A percentile compares a stretch with the other conserved stretches of the same genome.
Evolutionary conservation across 2,113 vertebrate species (phyloP).

Genomic region (Osmerus mordax): DNA sequence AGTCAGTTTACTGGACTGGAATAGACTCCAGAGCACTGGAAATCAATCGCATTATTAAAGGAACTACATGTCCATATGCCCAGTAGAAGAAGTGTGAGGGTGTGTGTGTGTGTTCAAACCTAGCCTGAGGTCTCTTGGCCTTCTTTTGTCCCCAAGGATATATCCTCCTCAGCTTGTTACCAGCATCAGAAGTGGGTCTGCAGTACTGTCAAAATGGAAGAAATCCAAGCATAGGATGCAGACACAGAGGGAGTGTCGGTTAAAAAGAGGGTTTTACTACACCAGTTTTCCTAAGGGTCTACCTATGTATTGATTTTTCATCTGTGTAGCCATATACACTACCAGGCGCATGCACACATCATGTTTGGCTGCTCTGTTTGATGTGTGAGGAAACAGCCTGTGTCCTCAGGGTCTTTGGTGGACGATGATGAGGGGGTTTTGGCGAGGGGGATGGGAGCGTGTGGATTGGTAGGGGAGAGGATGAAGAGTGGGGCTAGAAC

Average conservation of each 20-base stretch:
- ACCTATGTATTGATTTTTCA: no score
- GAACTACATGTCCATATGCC: conserved; percentile 3
- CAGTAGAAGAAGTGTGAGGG: conserved; percentile 25
- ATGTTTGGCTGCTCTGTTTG: conserved; percentile 7
- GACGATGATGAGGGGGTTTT: conserved; percentile 30
- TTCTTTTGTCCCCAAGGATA: conserved; percentile 3
- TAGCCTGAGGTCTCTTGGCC: conserved; percentile 19
- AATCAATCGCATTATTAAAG: conserved; percentile 49
- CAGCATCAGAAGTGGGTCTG: conserved; percentile 21
- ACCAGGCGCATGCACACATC: background rate
- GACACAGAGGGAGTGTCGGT: no score
- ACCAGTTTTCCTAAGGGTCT: no score
- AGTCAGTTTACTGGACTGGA: conserved; percentile 40
- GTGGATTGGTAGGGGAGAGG: background rate
- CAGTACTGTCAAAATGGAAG: conserved; percentile 12
- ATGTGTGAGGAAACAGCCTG: conserved; percentile 11
- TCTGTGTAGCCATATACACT: no score
- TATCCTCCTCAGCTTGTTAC: conserved; percentile 38
- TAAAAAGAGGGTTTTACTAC: no score
- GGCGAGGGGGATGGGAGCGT: conserved; percentile 33
- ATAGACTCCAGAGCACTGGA: conserved; percentile 9
- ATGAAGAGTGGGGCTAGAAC: conserved; percentile 8
- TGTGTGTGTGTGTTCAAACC: conserved; percentile 29
- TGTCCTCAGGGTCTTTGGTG: conserved; percentile 30
- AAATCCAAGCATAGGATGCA: background rate